Percentiles rank a stretch among this genome's conserved stretches.
phyloP scores from a whole-genome alignment of 2,797 vertebrate species.

The Pachyuromys duprasi region DNA sequence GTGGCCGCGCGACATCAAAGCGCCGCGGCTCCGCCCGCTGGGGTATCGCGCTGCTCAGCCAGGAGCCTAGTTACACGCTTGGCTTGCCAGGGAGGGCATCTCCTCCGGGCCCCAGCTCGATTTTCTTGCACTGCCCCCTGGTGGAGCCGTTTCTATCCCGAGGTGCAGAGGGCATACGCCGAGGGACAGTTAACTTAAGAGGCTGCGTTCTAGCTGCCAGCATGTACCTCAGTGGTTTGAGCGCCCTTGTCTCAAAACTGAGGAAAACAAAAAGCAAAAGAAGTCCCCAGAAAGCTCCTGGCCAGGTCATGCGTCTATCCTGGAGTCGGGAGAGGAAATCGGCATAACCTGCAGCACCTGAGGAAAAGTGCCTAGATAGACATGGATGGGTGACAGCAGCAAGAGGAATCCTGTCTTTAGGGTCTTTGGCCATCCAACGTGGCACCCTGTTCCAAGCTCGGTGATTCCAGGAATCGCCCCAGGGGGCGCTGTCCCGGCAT shows the following conservation, averaged over 20 bases:
- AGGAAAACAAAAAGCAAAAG: not conserved
- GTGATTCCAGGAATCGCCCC: not conserved
- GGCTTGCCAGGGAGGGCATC: not conserved
- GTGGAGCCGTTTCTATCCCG: not conserved
- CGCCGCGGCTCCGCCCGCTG: not conserved
- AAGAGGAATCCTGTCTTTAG: not conserved
- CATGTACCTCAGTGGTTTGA: constrained; percentile 71
- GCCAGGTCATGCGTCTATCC: not conserved
- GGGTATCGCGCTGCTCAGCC: accelerated
- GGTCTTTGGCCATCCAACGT: not conserved
- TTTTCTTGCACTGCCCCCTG: not conserved
- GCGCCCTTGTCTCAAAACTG: constrained; percentile 25
- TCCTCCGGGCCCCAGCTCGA: accelerated
- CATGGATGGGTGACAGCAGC: not conserved
- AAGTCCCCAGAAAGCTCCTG: not conserved
- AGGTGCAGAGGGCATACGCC: not conserved
- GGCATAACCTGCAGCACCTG: accelerated
- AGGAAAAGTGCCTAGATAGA: not conserved
- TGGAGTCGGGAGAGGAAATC: not conserved
- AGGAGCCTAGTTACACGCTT: not conserved
- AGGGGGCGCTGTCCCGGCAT: too few relatives aligned
- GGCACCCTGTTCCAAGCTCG: not conserved
- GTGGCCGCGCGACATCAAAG: constrained; percentile 63
- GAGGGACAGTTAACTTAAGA: accelerated
- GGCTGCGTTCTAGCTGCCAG: accelerated